A percentile compares a stretch with the other conserved stretches of the same genome.
These are phyloP conservation scores for Montipora foliosa DNA, from an alignment of 64 coral and sea anemone species.

Conservation along the genomic window DNA sequence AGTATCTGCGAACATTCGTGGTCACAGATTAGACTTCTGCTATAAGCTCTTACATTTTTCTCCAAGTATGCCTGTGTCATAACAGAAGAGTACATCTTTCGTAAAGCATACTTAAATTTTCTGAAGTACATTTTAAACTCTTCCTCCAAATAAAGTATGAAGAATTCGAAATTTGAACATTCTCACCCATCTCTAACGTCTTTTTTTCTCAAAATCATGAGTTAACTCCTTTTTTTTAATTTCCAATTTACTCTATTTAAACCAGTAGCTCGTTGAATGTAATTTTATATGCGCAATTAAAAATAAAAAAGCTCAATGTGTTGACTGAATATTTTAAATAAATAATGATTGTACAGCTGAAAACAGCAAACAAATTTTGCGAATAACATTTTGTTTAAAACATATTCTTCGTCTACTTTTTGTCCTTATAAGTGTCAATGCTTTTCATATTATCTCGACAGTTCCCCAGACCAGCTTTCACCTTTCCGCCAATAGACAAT, in stretches of 20 bases:
- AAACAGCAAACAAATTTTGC: not conserved
- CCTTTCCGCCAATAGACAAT: not conserved
- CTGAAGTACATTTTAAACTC: no score
- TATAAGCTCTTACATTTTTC: no score
- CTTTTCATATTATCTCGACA: not conserved
- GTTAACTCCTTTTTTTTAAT: no score
- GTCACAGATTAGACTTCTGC: no score
- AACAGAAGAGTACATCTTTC: no score
- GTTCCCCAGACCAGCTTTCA: not conserved
- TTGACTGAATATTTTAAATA: not conserved
- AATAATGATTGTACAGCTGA: conserved; percentile 1
- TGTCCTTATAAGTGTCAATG: not conserved
- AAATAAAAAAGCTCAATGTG: not conserved
- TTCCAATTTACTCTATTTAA: not conserved
- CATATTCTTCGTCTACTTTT: not conserved
- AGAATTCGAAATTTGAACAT: no score
- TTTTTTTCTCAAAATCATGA: no score
- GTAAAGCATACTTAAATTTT: no score
- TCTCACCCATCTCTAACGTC: no score
- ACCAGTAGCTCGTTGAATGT: not conserved
- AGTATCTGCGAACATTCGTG: no score
- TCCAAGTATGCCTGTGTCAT: no score
- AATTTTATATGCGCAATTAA: not conserved
- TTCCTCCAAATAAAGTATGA: no score
- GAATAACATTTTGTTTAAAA: not conserved